Base-by-base conservation (phyloP, 2,113 vertebrate genomes). In the Procavia capensis region DNA sequence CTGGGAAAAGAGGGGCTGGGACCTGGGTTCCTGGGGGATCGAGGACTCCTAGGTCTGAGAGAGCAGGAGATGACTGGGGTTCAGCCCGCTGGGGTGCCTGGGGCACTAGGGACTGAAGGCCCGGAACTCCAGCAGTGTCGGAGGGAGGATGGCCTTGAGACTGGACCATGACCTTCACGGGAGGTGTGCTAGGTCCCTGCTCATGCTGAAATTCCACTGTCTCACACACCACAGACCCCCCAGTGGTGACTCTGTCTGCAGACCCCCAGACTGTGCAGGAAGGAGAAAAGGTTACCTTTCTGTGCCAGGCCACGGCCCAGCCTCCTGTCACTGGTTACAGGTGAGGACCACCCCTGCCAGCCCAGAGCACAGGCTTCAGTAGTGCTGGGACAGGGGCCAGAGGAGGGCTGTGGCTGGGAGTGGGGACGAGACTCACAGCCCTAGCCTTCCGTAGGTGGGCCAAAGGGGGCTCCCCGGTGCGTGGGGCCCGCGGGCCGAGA, bases 241-340 rank as follows among this genome's bases (percentile, higher is more conserved):
- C 99, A 0, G 97, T 98, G 34, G 99, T 99, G 96, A 99, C 99
- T 31, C 98, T 99, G 64, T 99, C 99, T 11, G 99, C 99, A 70
- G 99, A 99, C 87, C 99, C 99, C 19, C 99, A 99, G 96, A 99
- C 99, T 9, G 99, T 99, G 72, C 98, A 98, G 6, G 99, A 99
- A 57, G 99, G 99, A 94, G 98, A 99, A 72, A 99, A 99, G 81
- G 99, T 99, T 79, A 98, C 98, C 70, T 99, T 99, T 95, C 98
- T 99, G 97, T 99, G 99, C 98, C 98, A 98, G 9, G 99, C 99
- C 43, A 99, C 98, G 0, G 99, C 99, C 95, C 99, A 99, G 95
- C 99, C 99, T 17, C 99, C 99, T 78, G 99, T 99, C 97, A 99
- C 99, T 0, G 98, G 98, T 92, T 99, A 99, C 98, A 99, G 99